These are phyloP conservation scores for Nemotelus nigrinus DNA, from an alignment of 2,888 invertebrate genomes.

Conservation along the genomic window DNA sequence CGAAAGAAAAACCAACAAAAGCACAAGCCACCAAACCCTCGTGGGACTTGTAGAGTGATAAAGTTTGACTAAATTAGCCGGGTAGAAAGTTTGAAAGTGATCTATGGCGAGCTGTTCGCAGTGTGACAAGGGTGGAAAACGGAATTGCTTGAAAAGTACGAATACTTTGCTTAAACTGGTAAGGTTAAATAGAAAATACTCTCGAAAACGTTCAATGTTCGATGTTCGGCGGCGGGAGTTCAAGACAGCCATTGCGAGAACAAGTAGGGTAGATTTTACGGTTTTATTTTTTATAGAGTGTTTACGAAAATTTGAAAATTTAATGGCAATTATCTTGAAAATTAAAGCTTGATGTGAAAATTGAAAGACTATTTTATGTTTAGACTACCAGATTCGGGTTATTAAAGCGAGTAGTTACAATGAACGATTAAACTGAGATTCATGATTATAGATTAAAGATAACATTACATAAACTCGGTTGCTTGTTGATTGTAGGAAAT, in stretches of 20 bases:
- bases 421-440: no score
- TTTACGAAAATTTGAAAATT: slow-evolving; percentile 32
- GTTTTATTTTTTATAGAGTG: not conserved
- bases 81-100: slow-evolving; percentile 50
- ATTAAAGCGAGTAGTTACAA: no score
- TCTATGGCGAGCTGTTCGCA: slow-evolving; percentile 43
- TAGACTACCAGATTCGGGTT: no score
- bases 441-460: no score
- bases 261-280: not conserved
- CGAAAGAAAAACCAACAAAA: slow-evolving; percentile 46
- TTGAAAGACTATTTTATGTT: not conserved
- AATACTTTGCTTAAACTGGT: slow-evolving; percentile 43
- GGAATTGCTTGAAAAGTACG: slow-evolving; percentile 4
- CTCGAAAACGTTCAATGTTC: slow-evolving; percentile 9
- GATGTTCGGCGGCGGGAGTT: not conserved
- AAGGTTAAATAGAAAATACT: slow-evolving; percentile 45
- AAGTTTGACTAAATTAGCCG: slow-evolving; percentile 51
- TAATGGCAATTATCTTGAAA: slow-evolving; percentile 29
- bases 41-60: slow-evolving; percentile 46
- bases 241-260: not conserved
- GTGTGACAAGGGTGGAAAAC: not conserved
- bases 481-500: no score
- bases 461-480: no score
- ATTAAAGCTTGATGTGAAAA: slow-evolving; percentile 25
- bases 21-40: slow-evolving; percentile 34